Evolutionary conservation across 2,797 vertebrate species (phyloP), one percentile per base, ranked within the genome.

Genomic region (Lagocephalus sceleratus): DNA sequence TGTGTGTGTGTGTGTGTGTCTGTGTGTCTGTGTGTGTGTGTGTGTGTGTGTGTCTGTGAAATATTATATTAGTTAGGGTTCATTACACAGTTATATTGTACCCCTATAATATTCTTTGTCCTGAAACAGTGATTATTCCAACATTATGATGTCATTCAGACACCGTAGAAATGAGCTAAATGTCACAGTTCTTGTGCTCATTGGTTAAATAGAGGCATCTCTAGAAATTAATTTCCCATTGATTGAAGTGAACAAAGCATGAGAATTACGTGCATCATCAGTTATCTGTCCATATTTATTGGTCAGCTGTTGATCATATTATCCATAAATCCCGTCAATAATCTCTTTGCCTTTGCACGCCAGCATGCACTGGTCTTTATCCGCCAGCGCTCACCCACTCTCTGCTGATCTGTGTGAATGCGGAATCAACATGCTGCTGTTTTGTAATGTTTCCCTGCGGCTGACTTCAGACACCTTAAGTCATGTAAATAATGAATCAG

Each of bases 221-320:
- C 32, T 35, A 4, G 32, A 35, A 35, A 35, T 35, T 35, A 5
- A 3, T 35, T 2, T 55, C 47, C 57, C 35, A 57, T 21, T 56
- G 39, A 57, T 55, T 60, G 26, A 54, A 71, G 22, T 0, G 3
- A 44, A 35, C 5, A 45, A 55, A 73, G 50, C 17, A 55, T 47
- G 55, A 63, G 57, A 54, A 60, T 19, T 65, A 32, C 32, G 12
- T 25, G 51, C 62, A 67, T 72, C 20, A 17, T 39, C 45, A 71
- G 46, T 29, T 69, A 52, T 69, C 62, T 68, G 73, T 61, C 61
- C 78, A 81, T 83, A 79, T 84, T 90, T 85, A 89, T 83, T 63
- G 72, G 84, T 90, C 87, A 89, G 80, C 85, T 88, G 86, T 89
- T 86, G 85, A 83, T 88, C 83, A 86, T 82, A 91, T 91, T 89